phyloP scores from a whole-genome alignment of 2,888 invertebrate species.

The Phyllotreta cruciferae region DNA sequence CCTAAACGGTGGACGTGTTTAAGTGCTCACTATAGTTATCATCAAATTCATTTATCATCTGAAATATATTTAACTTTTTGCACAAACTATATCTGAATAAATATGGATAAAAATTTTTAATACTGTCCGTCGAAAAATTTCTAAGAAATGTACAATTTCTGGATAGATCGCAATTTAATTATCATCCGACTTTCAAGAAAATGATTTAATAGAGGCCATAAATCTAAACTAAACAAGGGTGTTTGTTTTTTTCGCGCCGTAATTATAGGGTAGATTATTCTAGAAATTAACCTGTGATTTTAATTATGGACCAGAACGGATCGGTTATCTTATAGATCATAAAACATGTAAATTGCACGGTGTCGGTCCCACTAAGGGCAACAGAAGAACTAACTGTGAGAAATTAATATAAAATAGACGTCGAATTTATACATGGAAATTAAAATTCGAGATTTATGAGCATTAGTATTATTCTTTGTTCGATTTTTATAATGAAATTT shows the following conservation, averaged over 20 bases:
- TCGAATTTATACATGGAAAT: conserved; percentile 7
- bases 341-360: conserved; percentile 29
- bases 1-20: too few relatives aligned
- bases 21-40: too few relatives aligned
- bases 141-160: too few relatives aligned
- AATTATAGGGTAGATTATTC: conserved; percentile 29
- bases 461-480: too few relatives aligned
- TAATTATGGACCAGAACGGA: conserved; percentile 21
- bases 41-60: too few relatives aligned
- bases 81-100: too few relatives aligned
- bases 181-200: too few relatives aligned
- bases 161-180: too few relatives aligned
- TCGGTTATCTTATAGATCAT: conserved; percentile 18
- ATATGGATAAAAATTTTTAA: too few relatives aligned
- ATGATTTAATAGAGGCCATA: conserved; percentile 23
- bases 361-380: conserved; percentile 9
- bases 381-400: conserved; percentile 4
- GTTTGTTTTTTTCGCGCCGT: conserved; percentile 27
- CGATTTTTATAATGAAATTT: too few relatives aligned
- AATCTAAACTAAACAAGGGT: conserved; percentile 27
- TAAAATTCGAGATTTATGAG: not conserved
- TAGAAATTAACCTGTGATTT: conserved; percentile 26
- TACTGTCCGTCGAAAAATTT: too few relatives aligned
- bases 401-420: conserved; percentile 1
- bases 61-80: too few relatives aligned